Evolutionary conservation across 2,113 vertebrate genomes (phyloP).

Genomic region (Agapornis roseicollis): DNA sequence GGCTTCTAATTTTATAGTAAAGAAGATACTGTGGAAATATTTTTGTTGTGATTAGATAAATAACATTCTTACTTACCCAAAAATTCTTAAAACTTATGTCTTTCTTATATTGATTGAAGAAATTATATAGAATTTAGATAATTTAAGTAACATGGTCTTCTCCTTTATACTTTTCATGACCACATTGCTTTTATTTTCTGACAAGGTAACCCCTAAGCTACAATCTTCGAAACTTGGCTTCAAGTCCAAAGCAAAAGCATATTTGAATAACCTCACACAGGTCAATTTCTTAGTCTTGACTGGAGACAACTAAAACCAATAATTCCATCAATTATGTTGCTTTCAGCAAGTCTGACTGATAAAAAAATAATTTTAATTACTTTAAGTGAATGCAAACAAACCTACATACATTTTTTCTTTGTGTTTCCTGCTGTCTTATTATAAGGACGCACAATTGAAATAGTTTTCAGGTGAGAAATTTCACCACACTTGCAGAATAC

Average conservation of each 20-base stretch:
- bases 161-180: neutral
- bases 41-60: neutral
- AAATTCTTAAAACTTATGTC: neutral
- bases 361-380: neutral
- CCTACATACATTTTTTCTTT: neutral
- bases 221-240: neutral
- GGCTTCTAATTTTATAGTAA: neutral
- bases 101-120: neutral
- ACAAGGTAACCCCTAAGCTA: neutral
- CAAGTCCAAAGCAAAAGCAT: neutral
- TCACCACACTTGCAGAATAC: neutral
- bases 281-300: neutral
- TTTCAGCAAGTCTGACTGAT: neutral
- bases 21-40: neutral
- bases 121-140: neutral
- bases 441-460: neutral
- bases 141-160: neutral
- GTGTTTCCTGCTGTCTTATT: neutral
- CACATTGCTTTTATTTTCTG: neutral
- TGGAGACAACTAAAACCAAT: neutral
- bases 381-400: neutral
- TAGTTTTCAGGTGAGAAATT: neutral
- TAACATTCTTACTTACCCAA: neutral
- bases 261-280: neutral
- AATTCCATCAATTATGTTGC: neutral